These are phyloP conservation scores for Neosilurus hyrtlii DNA, from an alignment of 2,797 vertebrate species.

Conservation along the genomic window DNA sequence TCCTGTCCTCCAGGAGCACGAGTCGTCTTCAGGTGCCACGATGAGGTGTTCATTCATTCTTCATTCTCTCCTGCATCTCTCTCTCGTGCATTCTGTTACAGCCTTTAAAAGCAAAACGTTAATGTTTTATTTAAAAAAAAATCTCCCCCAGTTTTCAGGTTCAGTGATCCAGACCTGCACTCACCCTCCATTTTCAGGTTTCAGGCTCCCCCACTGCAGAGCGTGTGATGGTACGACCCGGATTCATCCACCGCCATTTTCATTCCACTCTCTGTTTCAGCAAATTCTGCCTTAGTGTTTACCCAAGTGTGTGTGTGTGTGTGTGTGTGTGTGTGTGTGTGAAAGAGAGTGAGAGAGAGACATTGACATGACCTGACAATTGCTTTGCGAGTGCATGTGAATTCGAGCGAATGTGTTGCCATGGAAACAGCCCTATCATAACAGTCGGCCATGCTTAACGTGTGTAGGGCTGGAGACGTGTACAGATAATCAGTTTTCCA, in stretches of 20 bases:
- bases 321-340: constrained; percentile 28
- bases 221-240: neutral
- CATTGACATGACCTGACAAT: constrained; percentile 31
- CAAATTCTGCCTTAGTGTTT: constrained; percentile 1
- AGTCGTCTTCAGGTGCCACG: neutral
- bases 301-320: constrained; percentile 3
- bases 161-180: neutral
- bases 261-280: constrained; percentile 34
- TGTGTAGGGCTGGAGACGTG: neutral
- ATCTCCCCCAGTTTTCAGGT: neutral
- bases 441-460: neutral
- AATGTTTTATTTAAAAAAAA: neutral
- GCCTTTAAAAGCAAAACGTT: neutral
- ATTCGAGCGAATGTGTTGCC: constrained; percentile 6
- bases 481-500: neutral
- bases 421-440: neutral
- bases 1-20: neutral
- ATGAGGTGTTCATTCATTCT: neutral
- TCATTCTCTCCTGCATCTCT: constrained; percentile 25
- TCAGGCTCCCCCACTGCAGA: neutral
- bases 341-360: neutral
- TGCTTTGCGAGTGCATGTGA: neutral
- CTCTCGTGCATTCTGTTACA: neutral
- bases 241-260: constrained; percentile 15
- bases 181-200: neutral